phyloP scores from a whole-genome alignment of 2,113 vertebrate species.

The Mesoclemmys tuberculata region DNA sequence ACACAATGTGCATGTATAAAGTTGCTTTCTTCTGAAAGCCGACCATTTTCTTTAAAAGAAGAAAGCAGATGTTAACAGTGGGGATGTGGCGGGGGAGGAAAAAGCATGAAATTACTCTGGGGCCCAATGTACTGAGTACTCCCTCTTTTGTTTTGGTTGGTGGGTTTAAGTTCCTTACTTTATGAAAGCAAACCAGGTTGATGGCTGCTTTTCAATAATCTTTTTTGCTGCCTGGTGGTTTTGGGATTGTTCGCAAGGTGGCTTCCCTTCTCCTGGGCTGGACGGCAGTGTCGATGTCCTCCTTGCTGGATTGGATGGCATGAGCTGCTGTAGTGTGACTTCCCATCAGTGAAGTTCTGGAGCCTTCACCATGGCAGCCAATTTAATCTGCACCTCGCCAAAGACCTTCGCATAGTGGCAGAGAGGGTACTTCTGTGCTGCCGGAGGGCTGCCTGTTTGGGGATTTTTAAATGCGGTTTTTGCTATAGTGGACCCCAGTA shows the following conservation, averaged over 20 bases:
- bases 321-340: background rate
- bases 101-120: background rate
- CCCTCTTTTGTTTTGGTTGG: background rate
- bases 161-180: background rate
- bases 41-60: background rate
- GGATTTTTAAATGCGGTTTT: background rate
- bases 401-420: background rate
- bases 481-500: background rate
- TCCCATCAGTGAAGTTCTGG: background rate
- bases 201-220: background rate
- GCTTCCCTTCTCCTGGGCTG: background rate
- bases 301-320: rapidly evolving
- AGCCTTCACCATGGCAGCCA: too few species aligned
- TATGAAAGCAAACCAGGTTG: background rate
- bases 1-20: slow-evolving; percentile 48
- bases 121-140: background rate
- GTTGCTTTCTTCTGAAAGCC: background rate
- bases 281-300: background rate
- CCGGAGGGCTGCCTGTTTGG: background rate
- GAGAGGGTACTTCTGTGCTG: background rate
- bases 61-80: background rate
- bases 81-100: background rate
- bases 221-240: rapidly evolving
- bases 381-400: background rate
- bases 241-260: background rate